Evolutionary conservation across 2,797 vertebrate species (phyloP).

Genomic region (Sciurus carolinensis): DNA sequence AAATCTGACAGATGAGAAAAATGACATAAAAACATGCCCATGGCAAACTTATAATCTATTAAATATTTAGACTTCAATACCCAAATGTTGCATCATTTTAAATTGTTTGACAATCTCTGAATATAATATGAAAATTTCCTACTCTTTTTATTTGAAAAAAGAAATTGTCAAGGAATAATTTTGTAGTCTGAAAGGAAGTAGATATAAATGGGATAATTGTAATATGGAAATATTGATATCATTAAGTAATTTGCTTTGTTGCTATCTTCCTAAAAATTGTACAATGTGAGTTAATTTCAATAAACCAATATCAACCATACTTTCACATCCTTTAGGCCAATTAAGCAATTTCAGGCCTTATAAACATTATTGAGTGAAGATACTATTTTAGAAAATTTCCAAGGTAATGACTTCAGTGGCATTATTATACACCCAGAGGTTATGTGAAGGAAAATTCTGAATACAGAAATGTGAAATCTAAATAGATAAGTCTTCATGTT

Average conservation of each 20-base stretch:
- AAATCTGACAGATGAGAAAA: conserved; percentile 2
- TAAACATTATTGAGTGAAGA: conserved; percentile 52
- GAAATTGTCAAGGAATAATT: not conserved
- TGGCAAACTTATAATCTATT: not conserved
- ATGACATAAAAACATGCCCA: not conserved
- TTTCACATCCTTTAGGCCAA: conserved; percentile 68
- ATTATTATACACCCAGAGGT: conserved; percentile 62
- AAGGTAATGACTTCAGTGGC: conserved; percentile 38
- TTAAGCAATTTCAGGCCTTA: conserved; percentile 73
- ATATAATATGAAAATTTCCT: not conserved
- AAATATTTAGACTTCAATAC: conserved; percentile 4
- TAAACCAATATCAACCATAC: conserved; percentile 66
- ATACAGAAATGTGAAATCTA: not conserved
- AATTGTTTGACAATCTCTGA: not conserved
- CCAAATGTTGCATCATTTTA: not conserved
- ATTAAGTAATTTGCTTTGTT: conserved; percentile 57
- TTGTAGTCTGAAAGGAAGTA: not conserved
- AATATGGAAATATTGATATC: not conserved
- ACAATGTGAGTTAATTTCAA: conserved; percentile 69
- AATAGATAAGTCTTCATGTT: conserved; percentile 31
- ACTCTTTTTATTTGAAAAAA: not conserved
- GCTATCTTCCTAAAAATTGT: conserved; percentile 66
- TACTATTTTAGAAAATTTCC: conserved; percentile 54
- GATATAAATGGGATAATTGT: not conserved
- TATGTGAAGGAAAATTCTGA: not conserved